Conservation (phyloP, 1,140 invertebrate species). For the Brachionus plicatilis region DNA sequence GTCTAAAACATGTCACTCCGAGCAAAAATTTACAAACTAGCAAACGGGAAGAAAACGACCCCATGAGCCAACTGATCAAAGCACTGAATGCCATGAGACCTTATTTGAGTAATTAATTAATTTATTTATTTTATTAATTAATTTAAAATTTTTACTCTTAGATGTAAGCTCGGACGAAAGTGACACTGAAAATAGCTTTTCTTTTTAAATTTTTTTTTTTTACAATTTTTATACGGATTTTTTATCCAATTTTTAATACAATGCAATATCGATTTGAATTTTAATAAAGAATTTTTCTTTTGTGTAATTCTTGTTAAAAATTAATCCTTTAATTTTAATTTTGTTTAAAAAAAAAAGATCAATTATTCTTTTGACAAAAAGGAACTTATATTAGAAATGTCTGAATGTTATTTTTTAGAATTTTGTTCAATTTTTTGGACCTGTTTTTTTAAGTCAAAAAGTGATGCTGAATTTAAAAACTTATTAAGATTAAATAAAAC, state of each 20-base stretch:
- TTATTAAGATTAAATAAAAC: too few relatives aligned
- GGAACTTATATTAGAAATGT: too few relatives aligned
- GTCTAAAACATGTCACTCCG: not conserved
- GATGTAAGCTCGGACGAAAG: conserved; percentile 28
- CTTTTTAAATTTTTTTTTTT: not conserved
- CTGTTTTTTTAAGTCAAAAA: too few relatives aligned
- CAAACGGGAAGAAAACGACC: not conserved
- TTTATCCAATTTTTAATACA: not conserved
- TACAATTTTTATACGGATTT: not conserved
- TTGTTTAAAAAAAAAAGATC: too few relatives aligned
- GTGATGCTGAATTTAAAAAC: too few relatives aligned
- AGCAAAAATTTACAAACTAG: not conserved
- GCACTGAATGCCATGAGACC: not conserved
- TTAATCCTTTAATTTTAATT: not conserved
- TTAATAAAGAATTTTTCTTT: not conserved
- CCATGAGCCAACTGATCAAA: conserved; percentile 7
- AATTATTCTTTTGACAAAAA: too few relatives aligned
- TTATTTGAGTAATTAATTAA: conserved; percentile 8
- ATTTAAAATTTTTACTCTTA: not conserved
- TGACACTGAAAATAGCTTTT: not conserved
- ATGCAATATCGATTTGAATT: not conserved
- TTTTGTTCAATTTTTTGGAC: too few relatives aligned
- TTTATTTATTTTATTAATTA: not conserved
- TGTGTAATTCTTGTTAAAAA: not conserved
- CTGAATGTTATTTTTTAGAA: too few relatives aligned